phyloP scores from a whole-genome alignment of 1,140 invertebrate genomes.

The Zaprionus camerounensis region DNA sequence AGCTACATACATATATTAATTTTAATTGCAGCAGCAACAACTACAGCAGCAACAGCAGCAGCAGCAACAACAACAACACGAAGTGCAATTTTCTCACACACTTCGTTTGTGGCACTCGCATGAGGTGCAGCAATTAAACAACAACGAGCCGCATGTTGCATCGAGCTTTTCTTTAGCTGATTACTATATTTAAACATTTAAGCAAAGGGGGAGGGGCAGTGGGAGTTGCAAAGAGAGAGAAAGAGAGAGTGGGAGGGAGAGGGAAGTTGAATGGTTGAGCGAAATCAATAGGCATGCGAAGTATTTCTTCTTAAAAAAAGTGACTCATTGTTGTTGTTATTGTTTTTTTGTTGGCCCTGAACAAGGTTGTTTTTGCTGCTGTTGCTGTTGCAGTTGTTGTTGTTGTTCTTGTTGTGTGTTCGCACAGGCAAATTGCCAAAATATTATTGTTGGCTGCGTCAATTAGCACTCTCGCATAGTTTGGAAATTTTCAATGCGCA shows the following conservation, averaged over 20 bases:
- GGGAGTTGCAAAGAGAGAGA: neutral
- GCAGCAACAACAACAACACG: conserved; percentile 31
- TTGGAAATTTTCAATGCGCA: conserved; percentile 53
- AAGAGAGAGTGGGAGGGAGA: neutral
- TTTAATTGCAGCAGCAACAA: conserved; percentile 64
- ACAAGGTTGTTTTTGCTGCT: conserved; percentile 28
- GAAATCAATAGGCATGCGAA: conserved; percentile 72
- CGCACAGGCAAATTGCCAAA: conserved; percentile 69
- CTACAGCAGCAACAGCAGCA: conserved; percentile 24
- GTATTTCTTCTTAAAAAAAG: conserved; percentile 53
- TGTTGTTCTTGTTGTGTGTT: conserved; percentile 14
- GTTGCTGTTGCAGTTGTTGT: conserved; percentile 20
- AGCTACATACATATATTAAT: conserved; percentile 55
- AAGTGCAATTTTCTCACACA: conserved; percentile 64
- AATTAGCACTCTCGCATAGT: conserved; percentile 59
- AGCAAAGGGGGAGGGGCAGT: neutral
- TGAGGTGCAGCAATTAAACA: conserved; percentile 74
- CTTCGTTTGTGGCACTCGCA: conserved; percentile 56
- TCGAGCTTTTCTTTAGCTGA: conserved; percentile 56
- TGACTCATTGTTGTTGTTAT: conserved; percentile 57
- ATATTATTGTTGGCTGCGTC: conserved; percentile 60
- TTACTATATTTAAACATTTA: conserved; percentile 76
- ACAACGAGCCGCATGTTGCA: conserved; percentile 54
- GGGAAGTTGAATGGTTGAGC: conserved; percentile 2
- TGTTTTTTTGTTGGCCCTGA: conserved; percentile 28